A percentile compares a stretch with the other conserved stretches of the same genome.
Evolutionary conservation across 2,888 invertebrate species (phyloP).

Genomic region (Timema podura): DNA sequence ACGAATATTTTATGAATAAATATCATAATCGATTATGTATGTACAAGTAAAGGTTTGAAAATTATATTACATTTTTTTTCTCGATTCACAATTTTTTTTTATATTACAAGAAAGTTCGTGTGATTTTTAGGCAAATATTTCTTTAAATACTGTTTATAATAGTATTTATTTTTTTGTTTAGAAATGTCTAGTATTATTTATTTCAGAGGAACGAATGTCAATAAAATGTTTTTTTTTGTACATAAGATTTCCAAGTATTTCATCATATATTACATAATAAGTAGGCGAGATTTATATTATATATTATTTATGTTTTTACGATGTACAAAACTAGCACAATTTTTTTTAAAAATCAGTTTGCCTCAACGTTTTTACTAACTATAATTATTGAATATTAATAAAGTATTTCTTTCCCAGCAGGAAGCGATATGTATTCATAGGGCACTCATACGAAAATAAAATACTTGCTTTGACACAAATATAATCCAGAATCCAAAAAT

Average conservation of each 20-base stretch:
- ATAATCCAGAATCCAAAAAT: not conserved
- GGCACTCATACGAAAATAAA: not conserved
- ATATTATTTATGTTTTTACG: no score
- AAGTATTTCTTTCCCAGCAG: constrained; percentile 27
- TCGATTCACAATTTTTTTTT: no score
- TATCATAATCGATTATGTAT: no score
- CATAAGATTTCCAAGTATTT: no score
- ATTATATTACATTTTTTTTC: no score
- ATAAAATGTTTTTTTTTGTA: no score
- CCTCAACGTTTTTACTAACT: not conserved
- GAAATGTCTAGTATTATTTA: not conserved
- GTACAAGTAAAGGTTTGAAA: no score
- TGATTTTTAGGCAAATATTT: no score
- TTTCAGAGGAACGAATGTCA: not conserved
- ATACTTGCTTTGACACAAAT: constrained; percentile 22
- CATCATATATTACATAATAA: not conserved
- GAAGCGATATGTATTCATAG: constrained; percentile 33
- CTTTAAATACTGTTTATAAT: not conserved
- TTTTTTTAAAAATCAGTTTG: constrained; percentile 3
- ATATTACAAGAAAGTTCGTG: no score
- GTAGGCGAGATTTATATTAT: constrained; percentile 1
- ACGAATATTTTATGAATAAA: no score
- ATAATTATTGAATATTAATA: constrained; percentile 24
- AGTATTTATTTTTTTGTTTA: not conserved
- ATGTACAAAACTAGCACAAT: constrained; percentile 32